Conservation (phyloP, 2,797 vertebrate genomes). For the Sebastes variabilis region DNA sequence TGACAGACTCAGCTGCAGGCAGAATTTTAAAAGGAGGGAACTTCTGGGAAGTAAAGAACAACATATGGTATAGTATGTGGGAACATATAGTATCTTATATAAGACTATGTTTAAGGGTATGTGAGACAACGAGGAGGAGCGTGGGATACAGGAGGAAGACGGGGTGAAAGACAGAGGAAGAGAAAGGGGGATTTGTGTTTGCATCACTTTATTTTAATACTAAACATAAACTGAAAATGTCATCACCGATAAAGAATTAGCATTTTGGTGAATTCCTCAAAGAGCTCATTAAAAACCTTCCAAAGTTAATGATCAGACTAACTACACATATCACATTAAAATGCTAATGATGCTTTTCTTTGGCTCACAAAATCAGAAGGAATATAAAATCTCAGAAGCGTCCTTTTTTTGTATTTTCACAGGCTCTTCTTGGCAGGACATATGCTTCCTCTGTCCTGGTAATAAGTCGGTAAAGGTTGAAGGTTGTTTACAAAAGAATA, state of each 20-base stretch:
- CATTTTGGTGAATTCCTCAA: not conserved
- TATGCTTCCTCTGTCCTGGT: not conserved
- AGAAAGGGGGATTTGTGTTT: not conserved
- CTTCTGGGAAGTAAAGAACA: not conserved
- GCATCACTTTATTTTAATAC: not conserved
- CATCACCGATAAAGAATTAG: not conserved
- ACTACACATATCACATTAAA: slow-evolving; percentile 1
- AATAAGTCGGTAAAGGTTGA: not conserved
- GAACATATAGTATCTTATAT: not conserved
- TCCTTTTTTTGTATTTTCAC: slow-evolving; percentile 8
- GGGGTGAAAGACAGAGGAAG: not conserved
- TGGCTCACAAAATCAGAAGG: not conserved
- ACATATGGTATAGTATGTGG: not conserved
- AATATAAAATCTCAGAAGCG: not conserved
- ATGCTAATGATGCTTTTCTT: slow-evolving; percentile 20
- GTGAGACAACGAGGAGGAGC: not conserved
- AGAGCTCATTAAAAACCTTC: slow-evolving; percentile 19
- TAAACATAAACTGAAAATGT: not conserved
- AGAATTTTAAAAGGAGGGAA: slow-evolving; percentile 15
- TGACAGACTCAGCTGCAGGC: slow-evolving; percentile 23
- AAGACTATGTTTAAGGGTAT: not conserved
- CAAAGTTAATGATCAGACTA: slow-evolving; percentile 3
- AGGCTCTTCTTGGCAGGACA: slow-evolving; percentile 14
- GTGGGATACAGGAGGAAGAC: not conserved
- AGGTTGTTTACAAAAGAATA: not conserved